Conservation (phyloP, 2,888 invertebrate genomes). For the Eurytoma californica region DNA sequence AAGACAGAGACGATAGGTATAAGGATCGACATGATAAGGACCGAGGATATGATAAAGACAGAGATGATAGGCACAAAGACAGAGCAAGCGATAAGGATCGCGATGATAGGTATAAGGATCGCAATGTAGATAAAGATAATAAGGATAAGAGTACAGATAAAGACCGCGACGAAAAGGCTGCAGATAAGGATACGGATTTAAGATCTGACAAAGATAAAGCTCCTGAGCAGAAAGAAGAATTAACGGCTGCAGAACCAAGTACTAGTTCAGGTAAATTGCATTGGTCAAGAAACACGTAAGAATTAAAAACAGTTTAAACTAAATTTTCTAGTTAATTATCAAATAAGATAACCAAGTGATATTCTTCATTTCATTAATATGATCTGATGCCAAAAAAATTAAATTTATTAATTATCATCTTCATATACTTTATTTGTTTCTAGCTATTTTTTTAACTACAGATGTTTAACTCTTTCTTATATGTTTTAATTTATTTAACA, state of each 20-base stretch:
- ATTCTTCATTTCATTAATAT: constrained; percentile 16
- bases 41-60: constrained; percentile 62
- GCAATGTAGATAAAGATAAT: constrained; percentile 62
- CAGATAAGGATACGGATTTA: constrained; percentile 66
- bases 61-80: constrained; percentile 62
- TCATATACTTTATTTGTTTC: background rate
- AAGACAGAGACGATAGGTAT: constrained; percentile 52
- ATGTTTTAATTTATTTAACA: constrained; percentile 41
- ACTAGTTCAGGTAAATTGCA: constrained; percentile 53
- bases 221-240: constrained; percentile 33
- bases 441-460: background rate
- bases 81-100: constrained; percentile 63
- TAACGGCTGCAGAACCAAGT: constrained; percentile 29
- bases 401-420: constrained; percentile 1
- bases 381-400: background rate
- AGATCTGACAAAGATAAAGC: constrained; percentile 48
- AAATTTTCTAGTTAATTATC: background rate
- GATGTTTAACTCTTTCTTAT: background rate
- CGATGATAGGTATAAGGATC: constrained; percentile 55
- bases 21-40: constrained; percentile 41
- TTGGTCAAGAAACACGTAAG: background rate
- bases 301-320: background rate
- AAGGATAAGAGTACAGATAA: constrained; percentile 33
- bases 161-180: constrained; percentile 28
- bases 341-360: constrained; percentile 3